Evolutionary conservation across 2,113 vertebrate genomes (phyloP), one percentile per base, ranked within the genome.

Genomic region (Salvelinus sp.): DNA sequence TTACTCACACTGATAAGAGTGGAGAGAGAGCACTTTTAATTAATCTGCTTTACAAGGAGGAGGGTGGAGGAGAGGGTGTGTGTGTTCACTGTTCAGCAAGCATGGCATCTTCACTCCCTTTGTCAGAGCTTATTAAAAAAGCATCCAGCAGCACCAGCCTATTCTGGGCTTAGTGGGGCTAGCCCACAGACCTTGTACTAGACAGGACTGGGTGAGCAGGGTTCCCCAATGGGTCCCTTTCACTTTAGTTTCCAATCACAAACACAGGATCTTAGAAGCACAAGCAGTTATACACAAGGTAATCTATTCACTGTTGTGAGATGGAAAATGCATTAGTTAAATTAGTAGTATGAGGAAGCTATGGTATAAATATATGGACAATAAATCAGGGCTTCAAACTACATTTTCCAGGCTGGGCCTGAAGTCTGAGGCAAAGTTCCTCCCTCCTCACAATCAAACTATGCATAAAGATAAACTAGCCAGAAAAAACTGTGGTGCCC

Each of bases 21-120:
- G 64, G 69, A 69, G 62, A 18, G 38, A 44, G 83, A 73, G 81
- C 85, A 86, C 88, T 87, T 89, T 86, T 91, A 91, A 92, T 92
- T 91, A 90, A 90, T 91, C 88, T 87, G 77, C 86, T 86, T 86
- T 82, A 79, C 85, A 73, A 48, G 33, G 38, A 38, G 69, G 28
- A 25, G 30, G 58, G 18, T 9, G 10, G n/a, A 14, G 9, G 38
- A 13, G 18, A 18, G 30, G 10, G 47, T 28, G 69, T 66, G 20
- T 67, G 44, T 58, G 57, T 58, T 69, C 27, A 28, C 44, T 23
- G 33, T 69, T 65, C 62, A 70, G 44, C 47, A 28, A 28, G 69
- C 23, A 22, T 64, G 50, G 62, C 50, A 27, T 58, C 70, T 38
- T n/a, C 76, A 67, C 63, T 58, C 23, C 27, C 23, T 70, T 70